Evolutionary conservation across 2,113 vertebrate genomes (phyloP), one percentile per base, ranked within the genome.

Genomic region (Dipodomys spectabilis): DNA sequence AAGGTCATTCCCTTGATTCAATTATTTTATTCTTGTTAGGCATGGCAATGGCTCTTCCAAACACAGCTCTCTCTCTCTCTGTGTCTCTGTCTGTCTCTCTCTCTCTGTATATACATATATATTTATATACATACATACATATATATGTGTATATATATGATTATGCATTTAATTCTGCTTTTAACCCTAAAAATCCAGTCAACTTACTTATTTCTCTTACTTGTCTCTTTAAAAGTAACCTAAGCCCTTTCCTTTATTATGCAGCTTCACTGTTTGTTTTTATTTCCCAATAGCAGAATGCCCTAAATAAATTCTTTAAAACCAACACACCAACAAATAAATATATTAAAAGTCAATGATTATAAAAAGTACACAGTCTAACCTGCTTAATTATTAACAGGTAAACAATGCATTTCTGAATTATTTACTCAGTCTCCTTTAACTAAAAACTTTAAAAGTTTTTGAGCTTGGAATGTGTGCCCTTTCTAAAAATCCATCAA

Each of bases 371-470:
- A 98, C 97, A 98, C 93, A 97, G 95, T 97, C 97, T 97, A 98
- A 96, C 95, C 95, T 98, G 92, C 92, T 98, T 98, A 98, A 98
- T 98, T 98, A 98, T 98, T 98, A 98, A 98, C 97, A 98, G 97
- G 97, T 98, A 98, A 98, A 98, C 92, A 98, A 98, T 96, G 96
- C 96, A 98, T 73, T 97, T 98, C 95, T 98, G 95, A 98, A 98
- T 98, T 98, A 98, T 98, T 98, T 98, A 98, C 97, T 96, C 98
- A 98, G 97, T 97, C 96, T 96, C 97, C 95, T 97, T 97, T 90
- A 97, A 97, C 96, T 98, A 97, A 97, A 98, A 98, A 97, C 95
- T 96, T 97, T 83, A 97, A 73, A 97, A 97, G 79, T 98, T 98
- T 97, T 98, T 96, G 93, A 98, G 97, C 95, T 96, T 97, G 92